phyloP scores from a whole-genome alignment of 2,797 vertebrate genomes.

The Fistularia commersonii region DNA sequence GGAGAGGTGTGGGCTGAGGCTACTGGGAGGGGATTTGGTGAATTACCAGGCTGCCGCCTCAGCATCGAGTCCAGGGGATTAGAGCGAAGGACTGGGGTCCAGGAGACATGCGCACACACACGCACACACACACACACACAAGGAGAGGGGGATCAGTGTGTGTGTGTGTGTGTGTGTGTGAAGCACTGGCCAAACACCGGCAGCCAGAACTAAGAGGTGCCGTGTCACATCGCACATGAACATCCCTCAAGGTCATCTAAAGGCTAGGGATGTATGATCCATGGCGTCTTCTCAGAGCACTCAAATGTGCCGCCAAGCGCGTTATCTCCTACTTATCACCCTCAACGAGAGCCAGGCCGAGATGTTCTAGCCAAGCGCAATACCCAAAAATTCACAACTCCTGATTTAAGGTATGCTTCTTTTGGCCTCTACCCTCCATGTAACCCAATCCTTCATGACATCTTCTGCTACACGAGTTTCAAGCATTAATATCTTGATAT shows the following conservation, averaged over 20 bases:
- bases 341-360: too few relatives aligned
- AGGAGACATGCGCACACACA: slow-evolving; percentile 58
- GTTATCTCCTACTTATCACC: too few relatives aligned
- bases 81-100: slow-evolving; percentile 48
- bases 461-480: too few relatives aligned
- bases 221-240: slow-evolving; percentile 22
- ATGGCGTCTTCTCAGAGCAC: background rate
- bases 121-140: slow-evolving; percentile 45
- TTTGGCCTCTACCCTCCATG: too few relatives aligned
- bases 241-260: slow-evolving; percentile 42
- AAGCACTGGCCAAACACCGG: slow-evolving; percentile 39
- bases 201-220: slow-evolving; percentile 21
- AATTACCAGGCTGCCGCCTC: slow-evolving; percentile 70
- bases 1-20: slow-evolving; percentile 54
- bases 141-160: slow-evolving; percentile 44
- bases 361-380: too few relatives aligned
- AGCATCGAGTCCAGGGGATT: slow-evolving; percentile 70
- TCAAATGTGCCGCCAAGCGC: too few relatives aligned
- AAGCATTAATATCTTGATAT: too few relatives aligned
- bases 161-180: slow-evolving; percentile 18
- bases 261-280: background rate
- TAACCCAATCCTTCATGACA: too few relatives aligned
- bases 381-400: too few relatives aligned
- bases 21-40: slow-evolving; percentile 65
- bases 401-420: too few relatives aligned